Evolutionary conservation across 2,888 invertebrate species (phyloP), one percentile per base, ranked within the genome.

Genomic region (Prosopocoilus inquinatus): DNA sequence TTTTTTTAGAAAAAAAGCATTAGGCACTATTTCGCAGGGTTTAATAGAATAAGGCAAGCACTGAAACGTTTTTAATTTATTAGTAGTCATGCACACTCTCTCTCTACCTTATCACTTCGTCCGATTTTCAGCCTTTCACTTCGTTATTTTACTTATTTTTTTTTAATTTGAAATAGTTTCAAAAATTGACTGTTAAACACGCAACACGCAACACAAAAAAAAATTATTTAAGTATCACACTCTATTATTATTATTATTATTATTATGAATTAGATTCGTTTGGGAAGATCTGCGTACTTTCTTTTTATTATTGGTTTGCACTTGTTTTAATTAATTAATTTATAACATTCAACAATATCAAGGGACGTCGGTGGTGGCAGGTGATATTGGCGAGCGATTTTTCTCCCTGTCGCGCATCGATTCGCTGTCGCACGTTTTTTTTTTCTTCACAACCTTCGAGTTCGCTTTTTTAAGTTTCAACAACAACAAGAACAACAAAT

Each of bases 181-280:
- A 33, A 13, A 28, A 13, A 35, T 48, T 47, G 20, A 43, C n/a
- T 9, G 43, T 12, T 16, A 13, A 13, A 13, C 34, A 48, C 47
- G 39, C 46, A 50, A 55, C 50, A 55, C 45, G 46, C 50, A 55
- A 55, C 41, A 36, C 47, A 45, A 38, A 55, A 55, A 54, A 46
- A 32, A 49, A 55, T 45, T 55, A 55, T n/a, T n/a, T n/a, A n/a
- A n/a, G n/a, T n/a, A n/a, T 55, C 55, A 55, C 55, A 55, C 55
- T 55, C 34, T 55, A 43, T 43, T 43, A 43, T 43, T 43, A 43
- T 43, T 43, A 43, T 43, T 43, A 43, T 43, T 43, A 43, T 43
- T 43, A 43, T 43, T 43, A 43, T 43, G 12, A 11, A 12, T 43
- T 43, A 43, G 3, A 16, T 43, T 39, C 9, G 28, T 49, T 49